These are phyloP conservation scores for Biston stratarius DNA, from an alignment of 2,888 invertebrate genomes.

Conservation along the genomic window DNA sequence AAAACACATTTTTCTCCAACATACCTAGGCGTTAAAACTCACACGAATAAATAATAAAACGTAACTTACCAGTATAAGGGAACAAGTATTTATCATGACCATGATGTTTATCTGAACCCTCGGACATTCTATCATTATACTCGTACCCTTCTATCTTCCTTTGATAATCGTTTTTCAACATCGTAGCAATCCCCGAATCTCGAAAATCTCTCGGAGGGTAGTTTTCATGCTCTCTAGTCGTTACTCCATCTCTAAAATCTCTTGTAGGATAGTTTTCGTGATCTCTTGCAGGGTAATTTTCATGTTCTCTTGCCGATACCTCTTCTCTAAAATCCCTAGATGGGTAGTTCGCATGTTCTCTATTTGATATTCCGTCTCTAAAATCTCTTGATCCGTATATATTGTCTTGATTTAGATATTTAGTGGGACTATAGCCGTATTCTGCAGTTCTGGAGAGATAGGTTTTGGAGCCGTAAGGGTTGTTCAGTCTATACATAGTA, in stretches of 20 bases:
- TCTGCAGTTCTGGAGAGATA: constrained; percentile 79
- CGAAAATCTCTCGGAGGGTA: constrained; percentile 78
- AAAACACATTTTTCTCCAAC: no score
- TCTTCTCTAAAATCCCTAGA: constrained; percentile 71
- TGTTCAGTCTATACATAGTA: constrained; percentile 78
- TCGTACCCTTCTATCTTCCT: constrained; percentile 83
- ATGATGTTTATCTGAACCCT: constrained; percentile 90
- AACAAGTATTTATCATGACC: constrained; percentile 93
- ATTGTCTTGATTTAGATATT: constrained; percentile 74
- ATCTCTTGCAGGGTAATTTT: constrained; percentile 73
- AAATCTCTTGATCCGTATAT: constrained; percentile 76
- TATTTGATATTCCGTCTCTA: constrained; percentile 69
- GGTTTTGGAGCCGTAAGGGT: constrained; percentile 82
- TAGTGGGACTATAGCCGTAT: constrained; percentile 82
- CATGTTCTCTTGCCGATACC: constrained; percentile 75
- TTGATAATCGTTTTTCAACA: constrained; percentile 84
- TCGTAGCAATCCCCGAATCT: constrained; percentile 81
- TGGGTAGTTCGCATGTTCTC: constrained; percentile 77
- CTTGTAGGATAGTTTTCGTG: constrained; percentile 76
- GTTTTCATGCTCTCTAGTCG: constrained; percentile 76
- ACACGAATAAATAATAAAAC: neutral
- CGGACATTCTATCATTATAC: constrained; percentile 89
- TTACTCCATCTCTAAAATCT: constrained; percentile 71
- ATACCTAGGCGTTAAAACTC: neutral
- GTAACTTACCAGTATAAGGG: constrained; percentile 90